A percentile compares a stretch with the other conserved stretches of the same genome.
Conservation (phyloP, 2,797 vertebrate genomes). For the Anas bernieri region DNA sequence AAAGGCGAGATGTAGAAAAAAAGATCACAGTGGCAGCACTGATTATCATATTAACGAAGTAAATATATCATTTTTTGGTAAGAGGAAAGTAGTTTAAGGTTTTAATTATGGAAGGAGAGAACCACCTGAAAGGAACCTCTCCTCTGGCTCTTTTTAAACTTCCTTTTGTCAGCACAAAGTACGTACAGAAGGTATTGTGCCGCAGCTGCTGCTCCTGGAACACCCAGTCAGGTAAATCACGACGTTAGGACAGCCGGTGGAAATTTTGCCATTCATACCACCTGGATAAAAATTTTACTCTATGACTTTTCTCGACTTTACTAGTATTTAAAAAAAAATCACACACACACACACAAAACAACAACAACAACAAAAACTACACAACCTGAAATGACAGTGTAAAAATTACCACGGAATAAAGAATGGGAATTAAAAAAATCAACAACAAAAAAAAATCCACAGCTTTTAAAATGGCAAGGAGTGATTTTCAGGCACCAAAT, state of each 20-base stretch:
- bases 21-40: background rate
- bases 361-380: too few relatives aligned
- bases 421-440: background rate
- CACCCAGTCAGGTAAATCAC: background rate
- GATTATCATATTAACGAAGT: background rate
- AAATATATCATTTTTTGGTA: background rate
- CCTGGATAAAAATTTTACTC: background rate
- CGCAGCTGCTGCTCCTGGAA: background rate
- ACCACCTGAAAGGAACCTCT: background rate
- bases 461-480: background rate
- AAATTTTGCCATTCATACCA: background rate
- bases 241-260: background rate
- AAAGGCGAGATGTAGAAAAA: background rate
- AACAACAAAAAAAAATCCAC: background rate
- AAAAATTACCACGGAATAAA: background rate
- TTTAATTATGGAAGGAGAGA: background rate
- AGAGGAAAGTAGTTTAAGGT: background rate
- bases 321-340: background rate
- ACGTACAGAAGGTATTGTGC: background rate
- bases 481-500: background rate
- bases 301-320: background rate
- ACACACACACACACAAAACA: too few relatives aligned
- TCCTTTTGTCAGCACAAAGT: background rate
- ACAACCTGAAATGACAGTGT: background rate
- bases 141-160: background rate